Evolutionary conservation across 2,113 vertebrate genomes (phyloP).

Genomic region (Chitala chitala): DNA sequence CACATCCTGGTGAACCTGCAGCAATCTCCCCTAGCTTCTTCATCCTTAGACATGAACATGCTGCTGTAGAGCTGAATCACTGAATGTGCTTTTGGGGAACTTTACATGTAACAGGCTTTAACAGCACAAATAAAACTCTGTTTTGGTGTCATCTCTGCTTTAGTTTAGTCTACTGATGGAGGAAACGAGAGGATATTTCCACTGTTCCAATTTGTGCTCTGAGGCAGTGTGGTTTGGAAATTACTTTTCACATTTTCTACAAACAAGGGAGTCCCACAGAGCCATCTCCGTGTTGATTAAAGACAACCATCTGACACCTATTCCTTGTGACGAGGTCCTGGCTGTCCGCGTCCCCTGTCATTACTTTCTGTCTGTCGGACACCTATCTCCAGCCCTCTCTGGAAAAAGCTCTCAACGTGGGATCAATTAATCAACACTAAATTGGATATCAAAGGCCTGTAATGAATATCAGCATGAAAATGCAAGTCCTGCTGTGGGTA

Average conservation of each 20-base stretch:
- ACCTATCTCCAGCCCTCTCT: conserved; percentile 44
- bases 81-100: neutral
- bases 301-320: conserved; percentile 40
- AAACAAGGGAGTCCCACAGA: conserved; percentile 18
- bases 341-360: conserved; percentile 44
- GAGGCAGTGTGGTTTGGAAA: conserved; percentile 5
- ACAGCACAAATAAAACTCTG: neutral
- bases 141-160: neutral
- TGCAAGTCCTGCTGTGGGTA: conserved; percentile 30
- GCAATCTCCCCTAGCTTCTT: too few relatives aligned
- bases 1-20: too few relatives aligned
- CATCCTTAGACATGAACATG: neutral
- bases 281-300: conserved; percentile 43
- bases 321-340: conserved; percentile 29
- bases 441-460: conserved; percentile 39
- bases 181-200: neutral
- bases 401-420: conserved; percentile 43
- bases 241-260: conserved; percentile 13
- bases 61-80: neutral
- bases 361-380: conserved; percentile 36
- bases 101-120: neutral
- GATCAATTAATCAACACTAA: conserved; percentile 55
- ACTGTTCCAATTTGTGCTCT: neutral
- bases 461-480: conserved; percentile 46
- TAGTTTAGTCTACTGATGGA: neutral